Evolutionary conservation across 2,888 invertebrate genomes (phyloP).

Genomic region (Polydrusus cervinus): DNA sequence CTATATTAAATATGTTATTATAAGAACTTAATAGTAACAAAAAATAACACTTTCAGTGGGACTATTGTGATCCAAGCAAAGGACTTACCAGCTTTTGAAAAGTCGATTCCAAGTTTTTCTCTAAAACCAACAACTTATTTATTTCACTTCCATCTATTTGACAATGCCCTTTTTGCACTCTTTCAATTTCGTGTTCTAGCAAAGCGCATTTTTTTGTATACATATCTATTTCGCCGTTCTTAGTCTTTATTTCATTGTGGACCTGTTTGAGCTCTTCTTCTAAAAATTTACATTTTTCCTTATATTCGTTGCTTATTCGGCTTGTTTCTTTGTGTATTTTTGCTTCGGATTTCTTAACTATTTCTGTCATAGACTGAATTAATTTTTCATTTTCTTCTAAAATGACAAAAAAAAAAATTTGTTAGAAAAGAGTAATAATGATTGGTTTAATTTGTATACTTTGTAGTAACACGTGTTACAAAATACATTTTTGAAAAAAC

Average conservation of each 20-base stretch:
- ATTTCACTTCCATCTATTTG: slow-evolving; percentile 64
- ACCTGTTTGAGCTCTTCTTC: slow-evolving; percentile 74
- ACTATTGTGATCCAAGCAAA: background rate
- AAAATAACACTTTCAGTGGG: background rate
- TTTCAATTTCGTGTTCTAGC: slow-evolving; percentile 73
- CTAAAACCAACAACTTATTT: slow-evolving; percentile 71
- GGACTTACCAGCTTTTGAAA: slow-evolving; percentile 75
- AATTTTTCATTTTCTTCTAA: slow-evolving; percentile 75
- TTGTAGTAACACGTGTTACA: too few species aligned
- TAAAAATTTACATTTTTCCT: slow-evolving; percentile 76
- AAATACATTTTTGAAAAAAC: too few species aligned
- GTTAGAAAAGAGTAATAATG: too few species aligned
- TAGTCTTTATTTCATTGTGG: slow-evolving; percentile 76
- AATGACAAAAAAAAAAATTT: slow-evolving; percentile 57
- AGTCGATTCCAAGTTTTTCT: slow-evolving; percentile 75
- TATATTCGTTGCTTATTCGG: slow-evolving; percentile 75
- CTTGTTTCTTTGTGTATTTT: slow-evolving; percentile 76
- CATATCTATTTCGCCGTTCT: slow-evolving; percentile 74
- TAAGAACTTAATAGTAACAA: too few species aligned
- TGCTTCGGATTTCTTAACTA: slow-evolving; percentile 75
- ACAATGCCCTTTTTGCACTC: slow-evolving; percentile 68
- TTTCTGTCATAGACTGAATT: slow-evolving; percentile 73
- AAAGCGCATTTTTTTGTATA: slow-evolving; percentile 74
- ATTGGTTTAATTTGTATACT: too few species aligned
- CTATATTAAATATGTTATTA: too few species aligned